Evolutionary conservation across 2,113 vertebrate species (phyloP), one percentile per base, ranked within the genome.

Genomic region (Trachemys scripta): DNA sequence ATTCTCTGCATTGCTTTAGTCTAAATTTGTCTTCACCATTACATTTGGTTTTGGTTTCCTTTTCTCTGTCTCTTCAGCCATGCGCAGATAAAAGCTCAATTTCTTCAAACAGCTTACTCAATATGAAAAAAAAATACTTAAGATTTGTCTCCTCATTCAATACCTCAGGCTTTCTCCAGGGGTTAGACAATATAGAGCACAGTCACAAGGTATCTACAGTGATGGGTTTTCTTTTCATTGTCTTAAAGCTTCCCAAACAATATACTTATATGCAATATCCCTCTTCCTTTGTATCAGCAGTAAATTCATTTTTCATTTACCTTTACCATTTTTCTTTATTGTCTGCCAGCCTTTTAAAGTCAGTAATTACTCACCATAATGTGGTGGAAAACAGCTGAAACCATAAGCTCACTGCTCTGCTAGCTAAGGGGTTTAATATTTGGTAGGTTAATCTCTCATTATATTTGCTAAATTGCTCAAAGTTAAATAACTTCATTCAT

Each of bases 181-280:
- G 93, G 92, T 96, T 90, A 69, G 51, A 14, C 1, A n/a, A 83
- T 65, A 95, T 14, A 82, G 79, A 76, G 35, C 54, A 82, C 96
- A 94, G 56, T 47, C 69, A 51, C 54, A 94, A 88, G 91, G 90
- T 96, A 90, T 90, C 95, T 88, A 88, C 20, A 59, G 49, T 72
- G 82, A 79, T 92, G 91, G 96, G 91, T 92, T 97, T 93, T 91
- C 84, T 93, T 94, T 78, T 88, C 76, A 49, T 54, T 59, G 3
- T 25, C 17, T 72, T 86, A 38, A 45, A 83, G 81, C 95, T 91
- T 93, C 93, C 93, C 53, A 79, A 95, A 69, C 17, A 59, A 88
- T 57, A 25, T 93, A 83, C 88, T 92, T 91, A 87, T 56, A 49
- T 88, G 79, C 96, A 96, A 8, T 10, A n/a, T 69, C 93, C 96